A percentile compares a stretch with the other conserved stretches of the same genome.
phyloP scores from a whole-genome alignment of 2,113 vertebrate species.

The Gnathonemus echidnorhynchus region DNA sequence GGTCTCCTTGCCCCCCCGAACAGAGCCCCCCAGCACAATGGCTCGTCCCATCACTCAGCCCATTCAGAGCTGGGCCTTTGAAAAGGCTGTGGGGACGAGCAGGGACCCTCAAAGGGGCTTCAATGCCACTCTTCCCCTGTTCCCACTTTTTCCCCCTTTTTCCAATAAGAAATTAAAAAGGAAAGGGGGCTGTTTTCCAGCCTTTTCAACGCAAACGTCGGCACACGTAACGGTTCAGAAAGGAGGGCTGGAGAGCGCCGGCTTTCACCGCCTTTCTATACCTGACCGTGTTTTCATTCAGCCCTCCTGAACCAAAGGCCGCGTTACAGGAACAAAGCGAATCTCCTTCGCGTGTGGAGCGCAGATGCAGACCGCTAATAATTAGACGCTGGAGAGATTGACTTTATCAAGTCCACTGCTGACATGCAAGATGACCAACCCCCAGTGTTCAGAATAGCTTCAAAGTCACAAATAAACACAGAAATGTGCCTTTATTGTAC shows the following conservation, averaged over 20 bases:
- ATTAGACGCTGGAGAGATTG: background rate
- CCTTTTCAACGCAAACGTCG: background rate
- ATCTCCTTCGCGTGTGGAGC: background rate
- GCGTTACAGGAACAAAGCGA: background rate
- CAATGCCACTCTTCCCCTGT: conserved; percentile 18
- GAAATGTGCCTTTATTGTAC: background rate
- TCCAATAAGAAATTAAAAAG: background rate
- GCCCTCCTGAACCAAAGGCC: background rate
- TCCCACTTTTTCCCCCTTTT: background rate
- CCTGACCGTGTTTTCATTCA: background rate
- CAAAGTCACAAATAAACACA: background rate
- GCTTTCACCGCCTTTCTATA: background rate
- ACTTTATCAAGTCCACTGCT: background rate
- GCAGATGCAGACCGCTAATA: background rate
- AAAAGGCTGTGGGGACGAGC: conserved; percentile 27
- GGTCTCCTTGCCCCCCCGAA: conserved; percentile 19
- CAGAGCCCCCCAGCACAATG: conserved; percentile 25
- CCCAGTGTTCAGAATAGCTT: background rate
- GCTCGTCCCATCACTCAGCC: conserved; percentile 20
- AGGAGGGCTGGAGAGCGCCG: background rate
- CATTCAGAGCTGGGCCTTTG: conserved; percentile 10
- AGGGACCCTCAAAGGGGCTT: conserved; percentile 24
- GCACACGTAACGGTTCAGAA: background rate
- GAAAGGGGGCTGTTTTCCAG: background rate
- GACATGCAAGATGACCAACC: background rate